A percentile compares a stretch with the other conserved stretches of the same genome.
These are phyloP conservation scores for Nansenia antarctica DNA, from an alignment of 2,113 vertebrate species.

Conservation along the genomic window DNA sequence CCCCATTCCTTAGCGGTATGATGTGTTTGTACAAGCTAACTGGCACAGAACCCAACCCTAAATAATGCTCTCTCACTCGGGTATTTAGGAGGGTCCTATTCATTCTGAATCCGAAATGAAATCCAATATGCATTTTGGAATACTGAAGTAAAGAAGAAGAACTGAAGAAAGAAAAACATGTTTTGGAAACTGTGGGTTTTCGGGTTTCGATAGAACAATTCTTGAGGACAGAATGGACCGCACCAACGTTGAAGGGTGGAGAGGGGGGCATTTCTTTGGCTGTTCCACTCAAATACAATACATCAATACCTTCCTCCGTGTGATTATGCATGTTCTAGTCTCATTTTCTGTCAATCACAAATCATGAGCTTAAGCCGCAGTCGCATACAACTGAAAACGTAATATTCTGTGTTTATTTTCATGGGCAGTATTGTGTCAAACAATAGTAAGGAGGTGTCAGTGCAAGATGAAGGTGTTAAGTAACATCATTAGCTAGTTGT, in stretches of 20 bases:
- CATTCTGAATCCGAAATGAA: background rate
- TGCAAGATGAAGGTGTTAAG: background rate
- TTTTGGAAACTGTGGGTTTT: background rate
- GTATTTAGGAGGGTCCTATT: background rate
- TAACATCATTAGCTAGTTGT: background rate
- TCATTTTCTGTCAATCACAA: background rate
- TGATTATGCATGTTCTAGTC: background rate
- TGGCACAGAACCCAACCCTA: background rate
- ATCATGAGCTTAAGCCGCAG: background rate
- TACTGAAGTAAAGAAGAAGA: too few relatives aligned
- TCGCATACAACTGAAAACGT: background rate
- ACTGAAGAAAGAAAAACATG: background rate
- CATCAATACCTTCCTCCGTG: background rate
- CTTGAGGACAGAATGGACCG: background rate
- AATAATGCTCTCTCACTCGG: background rate
- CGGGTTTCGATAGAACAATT: background rate
- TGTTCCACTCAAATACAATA: background rate
- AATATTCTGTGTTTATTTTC: background rate
- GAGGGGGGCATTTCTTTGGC: background rate
- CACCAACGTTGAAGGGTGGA: background rate
- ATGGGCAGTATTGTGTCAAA: background rate
- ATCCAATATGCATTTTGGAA: background rate
- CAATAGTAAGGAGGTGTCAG: background rate
- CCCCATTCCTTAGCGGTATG: background rate
- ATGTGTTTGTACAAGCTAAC: constrained; percentile 2